A percentile compares a stretch with the other conserved stretches of the same genome.
Conservation (phyloP, 2,113 vertebrate species). For the Gulo gulo region DNA sequence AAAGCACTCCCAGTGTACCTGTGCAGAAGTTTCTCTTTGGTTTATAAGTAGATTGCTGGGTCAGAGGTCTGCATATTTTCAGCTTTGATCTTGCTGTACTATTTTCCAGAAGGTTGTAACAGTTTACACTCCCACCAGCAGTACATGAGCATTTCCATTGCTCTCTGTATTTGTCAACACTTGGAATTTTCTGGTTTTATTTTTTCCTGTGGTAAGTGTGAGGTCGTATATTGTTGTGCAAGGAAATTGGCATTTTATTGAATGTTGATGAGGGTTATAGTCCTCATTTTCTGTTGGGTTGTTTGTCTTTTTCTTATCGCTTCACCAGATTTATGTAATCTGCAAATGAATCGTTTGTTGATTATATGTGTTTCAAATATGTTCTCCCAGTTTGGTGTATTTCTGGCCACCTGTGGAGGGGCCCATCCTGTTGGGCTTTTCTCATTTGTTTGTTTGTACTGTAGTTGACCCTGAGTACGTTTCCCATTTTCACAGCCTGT, state of each 20-base stretch:
- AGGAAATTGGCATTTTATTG: background rate
- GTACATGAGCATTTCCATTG: background rate
- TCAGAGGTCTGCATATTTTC: background rate
- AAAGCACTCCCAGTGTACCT: background rate
- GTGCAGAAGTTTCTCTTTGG: background rate
- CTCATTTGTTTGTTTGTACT: slow-evolving; percentile 1
- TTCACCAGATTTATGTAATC: background rate
- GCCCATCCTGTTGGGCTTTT: background rate
- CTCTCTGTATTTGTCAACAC: background rate
- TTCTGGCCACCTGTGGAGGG: background rate
- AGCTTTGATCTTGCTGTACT: background rate
- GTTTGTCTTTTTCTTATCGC: background rate
- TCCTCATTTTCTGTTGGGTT: background rate
- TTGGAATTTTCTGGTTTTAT: background rate
- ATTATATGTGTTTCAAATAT: background rate
- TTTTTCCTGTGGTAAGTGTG: background rate
- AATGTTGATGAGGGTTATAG: background rate
- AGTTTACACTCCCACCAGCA: background rate
- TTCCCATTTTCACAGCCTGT: slow-evolving; percentile 21
- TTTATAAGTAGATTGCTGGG: background rate
- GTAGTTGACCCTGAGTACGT: background rate
- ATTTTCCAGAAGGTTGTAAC: background rate
- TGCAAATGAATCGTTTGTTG: background rate
- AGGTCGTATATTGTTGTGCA: background rate
- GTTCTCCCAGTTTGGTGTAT: background rate